Evolutionary conservation across 2,888 invertebrate species (phyloP).

Genomic region (Alviniconcha strummeri): DNA sequence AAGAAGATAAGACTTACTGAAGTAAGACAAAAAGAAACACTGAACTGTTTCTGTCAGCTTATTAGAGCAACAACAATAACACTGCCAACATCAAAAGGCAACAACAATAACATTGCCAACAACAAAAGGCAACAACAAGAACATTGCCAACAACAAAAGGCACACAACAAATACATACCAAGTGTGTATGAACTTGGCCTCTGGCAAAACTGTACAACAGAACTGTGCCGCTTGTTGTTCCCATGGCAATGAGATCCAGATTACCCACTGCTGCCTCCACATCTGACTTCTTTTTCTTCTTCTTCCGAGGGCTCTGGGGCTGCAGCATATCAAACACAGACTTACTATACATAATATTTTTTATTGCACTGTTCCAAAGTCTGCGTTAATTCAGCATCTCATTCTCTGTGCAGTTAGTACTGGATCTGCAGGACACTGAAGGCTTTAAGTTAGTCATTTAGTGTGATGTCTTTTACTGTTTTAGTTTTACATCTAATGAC

Average conservation of each 20-base stretch:
- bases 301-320: constrained; percentile 50
- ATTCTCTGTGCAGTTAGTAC: background rate
- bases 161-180: constrained; percentile 57
- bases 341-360: background rate
- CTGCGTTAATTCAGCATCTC: background rate
- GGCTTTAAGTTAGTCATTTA: background rate
- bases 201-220: constrained; percentile 83
- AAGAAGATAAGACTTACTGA: too few species aligned
- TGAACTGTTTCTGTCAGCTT: too few species aligned
- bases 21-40: too few species aligned
- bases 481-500: too few species aligned
- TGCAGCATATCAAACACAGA: constrained; percentile 13
- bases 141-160: too few species aligned
- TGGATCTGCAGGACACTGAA: background rate
- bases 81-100: too few species aligned
- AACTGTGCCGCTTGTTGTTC: constrained; percentile 83
- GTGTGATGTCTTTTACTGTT: background rate
- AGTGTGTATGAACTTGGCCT: constrained; percentile 78
- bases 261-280: constrained; percentile 51
- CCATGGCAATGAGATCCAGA: constrained; percentile 79
- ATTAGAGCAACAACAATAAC: too few species aligned
- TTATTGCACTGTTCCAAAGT: background rate
- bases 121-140: too few species aligned
- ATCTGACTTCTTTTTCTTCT: constrained; percentile 70
- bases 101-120: too few species aligned